phyloP scores from a whole-genome alignment of 2,888 invertebrate species.

The Itoplectis maculator region DNA sequence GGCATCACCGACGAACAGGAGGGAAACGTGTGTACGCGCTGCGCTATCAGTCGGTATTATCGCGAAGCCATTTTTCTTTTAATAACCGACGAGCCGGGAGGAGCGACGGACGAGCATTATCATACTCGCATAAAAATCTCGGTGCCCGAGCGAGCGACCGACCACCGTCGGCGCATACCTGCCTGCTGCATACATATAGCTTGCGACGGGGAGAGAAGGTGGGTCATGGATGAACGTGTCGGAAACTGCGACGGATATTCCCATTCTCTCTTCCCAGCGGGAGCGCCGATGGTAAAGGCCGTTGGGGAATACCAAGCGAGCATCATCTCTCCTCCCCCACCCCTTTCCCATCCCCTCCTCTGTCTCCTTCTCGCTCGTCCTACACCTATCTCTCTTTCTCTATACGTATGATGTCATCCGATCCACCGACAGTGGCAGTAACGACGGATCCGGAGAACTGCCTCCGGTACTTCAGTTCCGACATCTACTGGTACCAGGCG shows the following conservation, averaged over 20 bases:
- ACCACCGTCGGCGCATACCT: slow-evolving; percentile 21
- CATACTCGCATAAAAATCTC: slow-evolving; percentile 59
- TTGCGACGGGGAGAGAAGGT: background rate
- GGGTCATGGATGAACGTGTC: slow-evolving; percentile 3
- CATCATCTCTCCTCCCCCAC: background rate
- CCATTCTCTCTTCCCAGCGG: slow-evolving; percentile 19
- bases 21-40: background rate
- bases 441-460: slow-evolving; percentile 41
- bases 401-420: slow-evolving; percentile 5
- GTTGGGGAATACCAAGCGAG: slow-evolving; percentile 9
- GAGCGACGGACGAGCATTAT: slow-evolving; percentile 38
- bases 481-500: slow-evolving; percentile 26
- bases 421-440: slow-evolving; percentile 31
- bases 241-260: slow-evolving; percentile 51
- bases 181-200: no score
- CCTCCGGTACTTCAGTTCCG: slow-evolving; percentile 33
- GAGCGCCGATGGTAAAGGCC: slow-evolving; percentile 3
- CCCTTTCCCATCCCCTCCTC: background rate
- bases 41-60: slow-evolving; percentile 46
- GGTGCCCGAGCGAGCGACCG: slow-evolving; percentile 31
- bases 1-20: no score
- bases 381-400: background rate
- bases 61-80: slow-evolving; percentile 55
- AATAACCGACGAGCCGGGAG: slow-evolving; percentile 53
- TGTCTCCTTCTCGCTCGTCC: background rate